phyloP scores from a whole-genome alignment of 1,140 invertebrate genomes.

The Listronotus bonariensis region DNA sequence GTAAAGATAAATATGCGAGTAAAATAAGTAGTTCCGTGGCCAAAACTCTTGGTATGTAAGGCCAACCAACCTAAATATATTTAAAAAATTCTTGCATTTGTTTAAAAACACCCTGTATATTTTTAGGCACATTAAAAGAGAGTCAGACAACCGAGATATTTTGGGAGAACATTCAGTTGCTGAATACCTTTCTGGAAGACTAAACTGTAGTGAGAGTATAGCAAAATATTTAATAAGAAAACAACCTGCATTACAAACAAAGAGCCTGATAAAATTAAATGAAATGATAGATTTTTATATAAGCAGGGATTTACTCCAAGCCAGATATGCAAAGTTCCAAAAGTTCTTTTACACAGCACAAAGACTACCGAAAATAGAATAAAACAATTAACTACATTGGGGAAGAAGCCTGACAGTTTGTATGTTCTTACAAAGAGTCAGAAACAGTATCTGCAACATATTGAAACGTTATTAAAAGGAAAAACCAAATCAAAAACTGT shows the following conservation, averaged over 20 bases:
- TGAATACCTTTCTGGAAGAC: constrained; percentile 58
- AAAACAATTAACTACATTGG: constrained; percentile 54
- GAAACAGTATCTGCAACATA: constrained; percentile 55
- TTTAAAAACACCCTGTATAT: too few species aligned
- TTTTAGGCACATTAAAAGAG: constrained; percentile 55
- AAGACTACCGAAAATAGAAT: constrained; percentile 58
- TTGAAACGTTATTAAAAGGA: constrained; percentile 47
- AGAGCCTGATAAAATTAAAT: constrained; percentile 58
- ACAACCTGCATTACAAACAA: constrained; percentile 57
- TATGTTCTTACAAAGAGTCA: constrained; percentile 59
- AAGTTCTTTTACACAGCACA: constrained; percentile 59
- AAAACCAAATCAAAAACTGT: constrained; percentile 27
- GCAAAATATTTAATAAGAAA: constrained; percentile 55
- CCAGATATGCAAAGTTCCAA: constrained; percentile 58
- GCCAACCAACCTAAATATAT: too few species aligned
- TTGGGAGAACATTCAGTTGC: constrained; percentile 55
- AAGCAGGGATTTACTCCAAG: constrained; percentile 56
- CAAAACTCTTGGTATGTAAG: too few species aligned
- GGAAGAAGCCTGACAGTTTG: constrained; percentile 55
- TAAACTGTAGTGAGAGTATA: constrained; percentile 54
- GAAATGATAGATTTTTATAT: constrained; percentile 60
- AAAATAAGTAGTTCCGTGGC: too few species aligned
- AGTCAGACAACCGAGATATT: constrained; percentile 55
- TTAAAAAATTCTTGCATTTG: constrained; percentile 12
- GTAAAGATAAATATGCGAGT: too few species aligned